Evolutionary conservation across 2,797 vertebrate species (phyloP).

Genomic region (Poeciliopsis presidionis): DNA sequence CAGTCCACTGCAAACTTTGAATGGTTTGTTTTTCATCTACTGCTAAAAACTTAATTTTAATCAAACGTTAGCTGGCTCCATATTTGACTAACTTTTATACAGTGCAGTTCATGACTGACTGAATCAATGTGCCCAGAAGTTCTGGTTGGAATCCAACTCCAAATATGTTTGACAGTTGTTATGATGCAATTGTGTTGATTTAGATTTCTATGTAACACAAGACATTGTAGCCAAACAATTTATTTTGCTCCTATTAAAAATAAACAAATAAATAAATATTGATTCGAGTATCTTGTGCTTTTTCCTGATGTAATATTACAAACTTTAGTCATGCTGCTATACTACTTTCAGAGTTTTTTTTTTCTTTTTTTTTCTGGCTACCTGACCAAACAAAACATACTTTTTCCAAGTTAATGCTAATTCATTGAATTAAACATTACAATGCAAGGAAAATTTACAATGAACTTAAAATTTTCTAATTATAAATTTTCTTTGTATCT

Average conservation of each 20-base stretch:
- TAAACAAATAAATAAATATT: background rate
- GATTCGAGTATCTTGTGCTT: background rate
- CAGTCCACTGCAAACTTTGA: background rate
- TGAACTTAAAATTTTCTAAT: background rate
- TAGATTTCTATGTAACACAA: background rate
- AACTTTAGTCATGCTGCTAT: background rate
- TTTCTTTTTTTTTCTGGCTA: background rate
- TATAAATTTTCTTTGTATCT: background rate
- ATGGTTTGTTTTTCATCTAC: background rate
- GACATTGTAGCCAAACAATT: background rate
- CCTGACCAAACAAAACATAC: background rate
- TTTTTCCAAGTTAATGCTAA: background rate
- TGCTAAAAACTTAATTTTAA: background rate
- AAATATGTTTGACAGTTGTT: background rate
- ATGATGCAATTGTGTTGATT: background rate
- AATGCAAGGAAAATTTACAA: background rate
- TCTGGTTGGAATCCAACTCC: background rate
- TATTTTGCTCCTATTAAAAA: background rate
- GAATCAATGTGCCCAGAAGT: background rate
- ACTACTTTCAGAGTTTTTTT: background rate
- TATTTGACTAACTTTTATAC: background rate
- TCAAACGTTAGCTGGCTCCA: background rate
- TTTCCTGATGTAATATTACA: background rate
- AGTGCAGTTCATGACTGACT: background rate
- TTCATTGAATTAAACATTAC: background rate